phyloP scores from a whole-genome alignment of 2,888 invertebrate genomes.

The Rutpela maculata region DNA sequence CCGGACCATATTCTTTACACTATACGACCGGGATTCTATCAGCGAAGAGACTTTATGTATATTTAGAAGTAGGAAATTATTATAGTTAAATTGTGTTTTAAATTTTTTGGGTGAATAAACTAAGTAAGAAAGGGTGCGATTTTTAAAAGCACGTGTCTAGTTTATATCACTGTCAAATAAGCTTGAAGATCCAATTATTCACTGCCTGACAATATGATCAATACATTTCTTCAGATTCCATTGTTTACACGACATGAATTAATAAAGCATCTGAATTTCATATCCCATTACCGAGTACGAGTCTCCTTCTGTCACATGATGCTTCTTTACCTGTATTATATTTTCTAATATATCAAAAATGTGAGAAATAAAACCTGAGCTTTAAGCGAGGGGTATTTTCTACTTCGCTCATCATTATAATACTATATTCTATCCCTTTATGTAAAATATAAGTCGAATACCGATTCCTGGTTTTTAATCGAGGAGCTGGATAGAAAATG shows the following conservation, averaged over 20 bases:
- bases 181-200: neutral
- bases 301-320: neutral
- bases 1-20: no score
- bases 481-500: neutral
- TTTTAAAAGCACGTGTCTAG: no score
- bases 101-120: no score
- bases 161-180: no score
- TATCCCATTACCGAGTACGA: neutral
- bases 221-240: neutral
- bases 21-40: no score
- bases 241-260: neutral
- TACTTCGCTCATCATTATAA: slow-evolving; percentile 7
- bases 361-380: neutral
- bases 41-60: no score
- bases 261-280: neutral
- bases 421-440: slow-evolving; percentile 7
- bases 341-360: neutral
- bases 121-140: no score
- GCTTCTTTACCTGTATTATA: neutral
- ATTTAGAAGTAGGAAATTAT: no score
- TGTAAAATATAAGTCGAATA: slow-evolving; percentile 2
- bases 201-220: neutral
- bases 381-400: neutral
- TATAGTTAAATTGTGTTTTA: no score
- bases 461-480: neutral